Percentiles rank a stretch among this genome's conserved stretches.
phyloP scores from a whole-genome alignment of 2,113 vertebrate species.

The Oryzias curvinotus region DNA sequence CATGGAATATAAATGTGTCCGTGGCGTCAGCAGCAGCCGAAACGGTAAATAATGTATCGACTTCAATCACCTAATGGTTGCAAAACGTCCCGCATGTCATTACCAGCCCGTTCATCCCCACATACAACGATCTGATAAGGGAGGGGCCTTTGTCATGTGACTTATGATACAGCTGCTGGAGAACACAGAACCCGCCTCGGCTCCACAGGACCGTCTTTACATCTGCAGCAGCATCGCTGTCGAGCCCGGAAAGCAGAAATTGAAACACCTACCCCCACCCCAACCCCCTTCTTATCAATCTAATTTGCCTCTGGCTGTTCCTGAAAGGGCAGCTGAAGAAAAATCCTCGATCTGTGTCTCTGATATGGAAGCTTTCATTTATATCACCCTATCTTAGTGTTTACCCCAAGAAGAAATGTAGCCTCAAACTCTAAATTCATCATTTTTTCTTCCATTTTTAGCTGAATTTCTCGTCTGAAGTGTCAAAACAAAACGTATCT shows the following conservation, averaged over 20 bases:
- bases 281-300: constrained; percentile 28
- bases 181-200: constrained; percentile 11
- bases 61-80: constrained; percentile 76
- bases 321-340: constrained; percentile 16
- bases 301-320: constrained; percentile 16
- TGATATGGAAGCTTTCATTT: constrained; percentile 29
- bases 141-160: constrained; percentile 63
- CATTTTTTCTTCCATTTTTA: not conserved
- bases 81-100: constrained; percentile 73
- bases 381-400: constrained; percentile 15
- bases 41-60: constrained; percentile 76
- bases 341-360: constrained; percentile 12
- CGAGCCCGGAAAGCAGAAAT: constrained; percentile 23
- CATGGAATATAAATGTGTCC: constrained; percentile 45
- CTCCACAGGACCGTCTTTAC: constrained; percentile 37
- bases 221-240: constrained; percentile 18
- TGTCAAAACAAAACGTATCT: no score
- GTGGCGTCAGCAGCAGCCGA: constrained; percentile 60
- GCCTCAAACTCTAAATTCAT: not conserved
- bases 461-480: not conserved
- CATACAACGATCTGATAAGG: constrained; percentile 68
- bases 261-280: not conserved
- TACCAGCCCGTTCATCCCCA: constrained; percentile 56
- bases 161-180: constrained; percentile 42
- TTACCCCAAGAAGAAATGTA: constrained; percentile 18